Conservation (phyloP, 1,140 invertebrate species). For the Antheraea pernyi region DNA sequence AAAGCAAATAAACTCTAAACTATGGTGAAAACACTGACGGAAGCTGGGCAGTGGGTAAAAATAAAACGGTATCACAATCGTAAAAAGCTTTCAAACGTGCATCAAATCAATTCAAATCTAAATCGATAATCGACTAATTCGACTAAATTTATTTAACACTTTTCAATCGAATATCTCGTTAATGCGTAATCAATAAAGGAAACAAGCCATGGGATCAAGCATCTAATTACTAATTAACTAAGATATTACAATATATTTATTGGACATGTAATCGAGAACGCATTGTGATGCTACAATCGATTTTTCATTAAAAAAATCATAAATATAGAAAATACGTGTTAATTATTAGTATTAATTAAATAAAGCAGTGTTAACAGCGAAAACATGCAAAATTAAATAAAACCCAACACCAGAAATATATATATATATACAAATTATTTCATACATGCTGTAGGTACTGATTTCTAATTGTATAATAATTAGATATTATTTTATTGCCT, state of each 20-base stretch:
- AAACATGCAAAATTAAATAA: constrained; percentile 17
- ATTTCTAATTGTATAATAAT: constrained; percentile 21
- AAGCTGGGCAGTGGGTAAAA: constrained; percentile 43
- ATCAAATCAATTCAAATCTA: constrained; percentile 16
- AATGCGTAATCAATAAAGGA: neutral
- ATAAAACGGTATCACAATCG: constrained; percentile 78
- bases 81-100: constrained; percentile 77
- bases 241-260: neutral
- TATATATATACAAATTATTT: constrained; percentile 38
- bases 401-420: constrained; percentile 37
- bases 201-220: neutral
- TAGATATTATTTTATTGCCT: constrained; percentile 29
- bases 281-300: no score
- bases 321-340: no score
- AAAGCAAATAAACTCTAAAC: constrained; percentile 40
- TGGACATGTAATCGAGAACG: no score
- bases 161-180: neutral
- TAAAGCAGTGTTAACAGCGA: constrained; percentile 1
- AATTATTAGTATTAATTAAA: no score
- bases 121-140: constrained; percentile 7
- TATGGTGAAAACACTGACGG: constrained; percentile 43
- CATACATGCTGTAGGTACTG: constrained; percentile 55
- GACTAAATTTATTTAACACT: neutral
- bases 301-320: no score
- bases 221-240: neutral